A percentile compares a stretch with the other conserved stretches of the same genome.
These are phyloP conservation scores for Tolypeutes matacus DNA, from an alignment of 2,797 vertebrate species.

Conservation along the genomic window DNA sequence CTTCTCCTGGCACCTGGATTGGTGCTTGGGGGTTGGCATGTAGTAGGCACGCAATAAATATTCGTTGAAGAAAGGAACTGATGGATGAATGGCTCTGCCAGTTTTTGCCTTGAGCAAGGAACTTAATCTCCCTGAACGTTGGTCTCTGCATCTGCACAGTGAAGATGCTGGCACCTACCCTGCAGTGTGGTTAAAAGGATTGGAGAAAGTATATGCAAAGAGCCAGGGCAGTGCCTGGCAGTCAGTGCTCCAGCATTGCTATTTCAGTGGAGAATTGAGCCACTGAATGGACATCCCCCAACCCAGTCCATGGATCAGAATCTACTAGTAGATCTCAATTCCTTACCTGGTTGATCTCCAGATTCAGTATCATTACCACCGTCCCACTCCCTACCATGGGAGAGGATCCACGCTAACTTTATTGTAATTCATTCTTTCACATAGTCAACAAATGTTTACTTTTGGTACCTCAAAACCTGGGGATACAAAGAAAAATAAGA, in stretches of 20 bases:
- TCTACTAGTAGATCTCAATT: background rate
- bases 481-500: background rate
- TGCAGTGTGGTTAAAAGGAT: accelerated
- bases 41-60: too few species aligned
- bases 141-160: background rate
- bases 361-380: too few species aligned
- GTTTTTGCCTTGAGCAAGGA: background rate
- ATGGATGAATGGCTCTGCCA: background rate
- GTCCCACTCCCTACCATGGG: background rate
- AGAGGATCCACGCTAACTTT: too few species aligned
- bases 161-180: background rate
- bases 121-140: background rate
- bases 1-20: background rate
- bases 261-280: background rate
- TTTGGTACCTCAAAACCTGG: background rate
- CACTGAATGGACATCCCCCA: background rate
- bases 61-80: background rate
- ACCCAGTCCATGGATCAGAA: background rate
- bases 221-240: background rate
- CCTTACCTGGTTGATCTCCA: background rate
- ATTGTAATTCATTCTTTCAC: accelerated
- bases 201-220: background rate
- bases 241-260: background rate
- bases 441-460: background rate
- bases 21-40: background rate